Conservation (phyloP, 2,888 invertebrate genomes). For the Nesidiocoris tenuis region DNA sequence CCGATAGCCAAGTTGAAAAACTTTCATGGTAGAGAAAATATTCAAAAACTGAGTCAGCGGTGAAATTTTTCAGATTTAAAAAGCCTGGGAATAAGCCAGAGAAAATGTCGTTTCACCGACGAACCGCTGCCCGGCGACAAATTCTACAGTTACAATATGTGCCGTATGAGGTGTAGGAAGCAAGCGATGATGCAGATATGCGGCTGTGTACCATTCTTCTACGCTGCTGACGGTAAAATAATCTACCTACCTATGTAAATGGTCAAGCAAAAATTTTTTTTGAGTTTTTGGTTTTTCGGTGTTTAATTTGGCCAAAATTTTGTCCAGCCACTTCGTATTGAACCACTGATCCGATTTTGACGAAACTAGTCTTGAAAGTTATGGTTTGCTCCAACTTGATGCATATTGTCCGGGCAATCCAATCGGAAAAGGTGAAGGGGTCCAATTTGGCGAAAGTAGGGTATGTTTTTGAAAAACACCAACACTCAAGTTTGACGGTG, state of each 20-base stretch:
- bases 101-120: constrained; percentile 9
- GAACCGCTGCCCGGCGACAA: constrained; percentile 3
- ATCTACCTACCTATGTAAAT: background rate
- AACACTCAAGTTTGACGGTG: background rate
- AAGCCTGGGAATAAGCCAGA: background rate
- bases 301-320: too few species aligned
- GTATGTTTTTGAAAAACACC: background rate
- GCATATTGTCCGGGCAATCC: too few species aligned
- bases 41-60: background rate
- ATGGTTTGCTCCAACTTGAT: too few species aligned
- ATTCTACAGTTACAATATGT: constrained; percentile 27
- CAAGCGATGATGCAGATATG: background rate
- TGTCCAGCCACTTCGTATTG: too few species aligned
- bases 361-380: too few species aligned
- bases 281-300: background rate
- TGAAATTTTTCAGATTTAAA: background rate
- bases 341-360: too few species aligned
- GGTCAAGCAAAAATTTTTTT: too few species aligned
- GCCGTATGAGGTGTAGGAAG: constrained; percentile 23
- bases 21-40: background rate
- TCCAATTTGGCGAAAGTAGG: too few species aligned
- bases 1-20: too few species aligned
- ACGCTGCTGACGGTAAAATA: background rate
- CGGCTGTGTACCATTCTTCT: constrained; percentile 14
- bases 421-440: too few species aligned